Base-by-base conservation (phyloP, 2,888 invertebrate genomes). In the Prostheceraeus crozeri region DNA sequence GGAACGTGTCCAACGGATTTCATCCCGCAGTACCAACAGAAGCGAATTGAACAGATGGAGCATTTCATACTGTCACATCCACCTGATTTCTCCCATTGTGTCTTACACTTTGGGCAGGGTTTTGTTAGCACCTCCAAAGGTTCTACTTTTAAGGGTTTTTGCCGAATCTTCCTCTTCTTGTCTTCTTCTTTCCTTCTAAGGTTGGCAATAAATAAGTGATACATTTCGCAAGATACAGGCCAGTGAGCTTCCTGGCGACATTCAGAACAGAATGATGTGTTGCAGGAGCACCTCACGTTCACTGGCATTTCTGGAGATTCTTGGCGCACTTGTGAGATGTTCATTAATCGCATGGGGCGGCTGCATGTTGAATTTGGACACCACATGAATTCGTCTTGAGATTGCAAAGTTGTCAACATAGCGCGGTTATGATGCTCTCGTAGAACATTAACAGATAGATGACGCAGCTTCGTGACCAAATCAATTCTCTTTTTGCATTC, bases 221-320 rank as follows among this genome's bases (percentile, higher is more conserved):
- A n/a, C n/a, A n/a, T n/a, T 23, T 48, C 21, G 28, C 48, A 48
- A 10, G 48, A 21, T 14, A 30, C 4, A 4, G 48, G 48, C 48
- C 48, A 48, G 28, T 48, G 48, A 4, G 48, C 21, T 3, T 8
- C 16, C 4, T 6, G 11, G 4, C 23, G 48, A 21, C 48, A 48
- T 23, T 48, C 27, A 8, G 48, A 48, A 48, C 48, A 48, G 48
- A 48, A 48, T 25, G 28, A n/a, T 16, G 48, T 48, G 6, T 23
- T 23, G 28, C 48, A 48, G 23, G 6, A 11, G 23, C 48, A 48
- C 23, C 28, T 21, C 27, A 48, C 4, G 28, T 25, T 48, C 6
- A 6, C 16, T 10, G 8, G 48, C 23, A 8, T 4, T 48, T 6
- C 23, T 4, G 23, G 6, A 19, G 19, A 6, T 48, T 14, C 48